Percentiles rank a stretch among this genome's conserved stretches.
phyloP scores from a whole-genome alignment of 2,797 vertebrate species.

The Octomys mimax region DNA sequence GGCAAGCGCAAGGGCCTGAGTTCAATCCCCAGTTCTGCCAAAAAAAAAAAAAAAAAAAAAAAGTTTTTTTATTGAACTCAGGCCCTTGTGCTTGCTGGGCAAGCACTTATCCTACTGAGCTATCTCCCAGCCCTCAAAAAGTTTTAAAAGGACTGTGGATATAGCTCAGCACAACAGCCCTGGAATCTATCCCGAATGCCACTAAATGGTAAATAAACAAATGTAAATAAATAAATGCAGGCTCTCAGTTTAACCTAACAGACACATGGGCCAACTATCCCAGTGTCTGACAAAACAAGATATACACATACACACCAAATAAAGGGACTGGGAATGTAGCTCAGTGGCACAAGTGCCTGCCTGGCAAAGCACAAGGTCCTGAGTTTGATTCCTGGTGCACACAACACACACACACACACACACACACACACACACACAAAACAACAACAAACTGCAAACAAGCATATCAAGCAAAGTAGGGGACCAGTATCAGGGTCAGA shows the following conservation, averaged over 20 bases:
- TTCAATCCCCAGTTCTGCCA: too few species aligned
- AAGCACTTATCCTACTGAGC: too few species aligned
- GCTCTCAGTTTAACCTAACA: background rate
- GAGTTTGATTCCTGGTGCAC: too few species aligned
- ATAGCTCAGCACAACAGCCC: background rate
- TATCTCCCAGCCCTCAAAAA: too few species aligned
- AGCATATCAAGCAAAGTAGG: background rate
- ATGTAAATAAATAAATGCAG: background rate
- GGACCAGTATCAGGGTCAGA: background rate
- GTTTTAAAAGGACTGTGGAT: background rate
- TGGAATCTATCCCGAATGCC: background rate
- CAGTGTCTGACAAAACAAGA: background rate
- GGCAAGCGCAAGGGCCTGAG: too few species aligned
- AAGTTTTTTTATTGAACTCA: too few species aligned
- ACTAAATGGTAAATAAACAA: background rate
- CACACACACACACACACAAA: background rate
- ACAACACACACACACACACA: background rate
- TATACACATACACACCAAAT: background rate
- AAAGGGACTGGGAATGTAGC: background rate
- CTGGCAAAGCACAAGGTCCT: too few species aligned
- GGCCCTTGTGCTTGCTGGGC: too few species aligned
- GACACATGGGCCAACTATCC: background rate
- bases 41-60: too few species aligned
- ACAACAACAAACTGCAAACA: too few species aligned
- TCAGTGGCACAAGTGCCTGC: too few species aligned